Evolutionary conservation across 2,797 vertebrate species (phyloP), one percentile per base, ranked within the genome.

Genomic region (Ispidina picta): DNA sequence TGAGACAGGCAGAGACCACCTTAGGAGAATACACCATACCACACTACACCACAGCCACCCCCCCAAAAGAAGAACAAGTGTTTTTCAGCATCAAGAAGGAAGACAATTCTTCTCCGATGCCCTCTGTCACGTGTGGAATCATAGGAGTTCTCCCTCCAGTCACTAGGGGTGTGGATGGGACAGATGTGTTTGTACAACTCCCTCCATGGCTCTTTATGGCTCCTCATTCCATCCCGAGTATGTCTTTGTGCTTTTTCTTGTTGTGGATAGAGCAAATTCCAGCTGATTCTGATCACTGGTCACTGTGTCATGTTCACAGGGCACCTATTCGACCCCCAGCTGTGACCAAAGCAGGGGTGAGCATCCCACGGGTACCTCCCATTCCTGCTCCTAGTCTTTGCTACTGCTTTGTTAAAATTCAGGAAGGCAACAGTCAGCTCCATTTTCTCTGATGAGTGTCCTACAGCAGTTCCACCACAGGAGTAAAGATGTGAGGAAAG

Each of bases 151-250:
- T 22, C 29, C 54, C 23, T 33, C 10, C 20, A 26, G 29, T 26
- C 33, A 52, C 25, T 22, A 19, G 21, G 11, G 37, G 14, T 15
- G 14, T 46, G 20, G 37, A 44, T 31, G 28, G 29, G 31, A 14
- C 49, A 51, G 25, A 51, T 51, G 15, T 51, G 29, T 39, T 87
- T 91, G 31, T 90, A 93, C 58, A 93, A 85, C 35, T 88, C 92
- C 28, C 84, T 89, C 48, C 86, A 14, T 69, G 93, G 94, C 29
- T 87, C 77, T 44, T 48, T 96, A 33, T 5, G 97, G 48, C 48
- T 49, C 48, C 8, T 49, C 25, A 49, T 89, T 58, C 94, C 93
- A 76, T 97, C 96, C 39, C 97, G 97, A 94, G 96, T 97, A 90
- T 70, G 20, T 41, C 33, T 31, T 48, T 66, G 12, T 28, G 37